Conservation (phyloP, 64 coral and sea anemone species). For the Stichodactyla mertensii region DNA sequence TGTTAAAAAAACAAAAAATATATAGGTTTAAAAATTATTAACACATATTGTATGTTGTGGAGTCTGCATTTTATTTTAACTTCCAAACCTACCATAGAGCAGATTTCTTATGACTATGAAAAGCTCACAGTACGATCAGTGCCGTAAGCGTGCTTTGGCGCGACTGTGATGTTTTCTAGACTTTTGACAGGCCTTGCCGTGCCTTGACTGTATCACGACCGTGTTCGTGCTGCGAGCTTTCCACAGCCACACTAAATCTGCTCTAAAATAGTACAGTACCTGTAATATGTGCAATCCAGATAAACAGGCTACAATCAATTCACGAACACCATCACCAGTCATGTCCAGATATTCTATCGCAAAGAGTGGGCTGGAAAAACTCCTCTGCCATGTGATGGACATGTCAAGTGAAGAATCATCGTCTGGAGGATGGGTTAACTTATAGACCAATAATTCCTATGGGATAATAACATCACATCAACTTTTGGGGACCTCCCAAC, state of each 20-base stretch:
- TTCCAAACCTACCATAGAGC: no score
- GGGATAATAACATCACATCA: neutral
- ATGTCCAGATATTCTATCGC: slow-evolving; percentile 89
- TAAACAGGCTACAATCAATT: slow-evolving; percentile 69
- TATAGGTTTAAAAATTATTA: neutral
- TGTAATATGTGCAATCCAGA: slow-evolving; percentile 90
- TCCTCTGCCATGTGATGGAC: slow-evolving; percentile 61
- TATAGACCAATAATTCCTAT: slow-evolving; percentile 86
- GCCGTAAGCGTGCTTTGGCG: no score
- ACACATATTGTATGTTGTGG: no score
- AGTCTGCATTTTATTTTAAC: no score
- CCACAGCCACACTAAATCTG: neutral
- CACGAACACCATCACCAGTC: slow-evolving; percentile 79
- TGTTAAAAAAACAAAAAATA: neutral
- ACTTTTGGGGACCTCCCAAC: no score
- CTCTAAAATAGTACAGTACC: slow-evolving; percentile 5
- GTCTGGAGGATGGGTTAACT: slow-evolving; percentile 14
- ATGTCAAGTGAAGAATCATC: slow-evolving; percentile 42
- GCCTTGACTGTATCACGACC: no score
- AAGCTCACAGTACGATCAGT: no score
- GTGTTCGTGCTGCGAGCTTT: no score
- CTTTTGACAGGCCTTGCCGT: no score
- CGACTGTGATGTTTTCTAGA: no score
- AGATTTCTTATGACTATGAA: no score
- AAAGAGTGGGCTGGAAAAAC: slow-evolving; percentile 87